Percentiles rank a stretch among this genome's conserved stretches.
Conservation (phyloP, 2,113 vertebrate genomes). For the Lucifuga dentata region DNA sequence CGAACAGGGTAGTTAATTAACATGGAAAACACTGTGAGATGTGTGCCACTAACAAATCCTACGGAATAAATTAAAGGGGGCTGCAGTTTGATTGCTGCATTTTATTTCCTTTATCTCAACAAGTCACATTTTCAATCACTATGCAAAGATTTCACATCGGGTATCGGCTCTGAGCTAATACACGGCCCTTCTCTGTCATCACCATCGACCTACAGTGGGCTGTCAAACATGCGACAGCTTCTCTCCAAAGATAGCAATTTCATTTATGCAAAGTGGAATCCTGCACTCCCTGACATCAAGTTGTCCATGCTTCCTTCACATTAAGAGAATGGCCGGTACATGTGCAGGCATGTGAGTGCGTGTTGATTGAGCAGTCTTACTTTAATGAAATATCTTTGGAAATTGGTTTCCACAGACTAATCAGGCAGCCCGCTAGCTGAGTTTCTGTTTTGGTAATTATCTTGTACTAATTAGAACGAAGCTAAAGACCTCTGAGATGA, state of each 20-base stretch:
- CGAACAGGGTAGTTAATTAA: conserved; percentile 71
- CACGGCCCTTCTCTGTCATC: conserved; percentile 59
- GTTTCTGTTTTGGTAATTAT: conserved; percentile 85
- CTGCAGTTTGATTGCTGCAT: conserved; percentile 64
- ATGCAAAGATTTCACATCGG: conserved; percentile 66
- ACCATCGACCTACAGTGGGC: conserved; percentile 37
- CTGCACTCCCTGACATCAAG: conserved; percentile 31
- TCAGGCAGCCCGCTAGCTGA: conserved; percentile 69
- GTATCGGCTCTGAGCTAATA: conserved; percentile 54
- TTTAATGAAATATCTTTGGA: conserved; percentile 77
- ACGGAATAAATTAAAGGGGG: conserved; percentile 65
- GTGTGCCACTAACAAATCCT: conserved; percentile 65
- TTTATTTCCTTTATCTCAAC: conserved; percentile 74
- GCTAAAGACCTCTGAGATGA: conserved; percentile 83
- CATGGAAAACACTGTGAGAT: conserved; percentile 49
- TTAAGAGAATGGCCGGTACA: conserved; percentile 25
- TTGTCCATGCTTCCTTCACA: conserved; percentile 32
- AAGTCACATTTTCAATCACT: conserved; percentile 79
- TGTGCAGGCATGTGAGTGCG: conserved; percentile 25
- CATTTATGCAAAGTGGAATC: conserved; percentile 56
- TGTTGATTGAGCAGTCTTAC: conserved; percentile 72
- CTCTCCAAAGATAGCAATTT: conserved; percentile 53
- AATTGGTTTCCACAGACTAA: conserved; percentile 81
- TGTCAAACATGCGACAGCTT: conserved; percentile 56
- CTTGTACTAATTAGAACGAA: conserved; percentile 83